Percentiles rank a stretch among this genome's conserved stretches.
These are phyloP conservation scores for Phlogophora meticulosa DNA, from an alignment of 2,888 invertebrate species.

Conservation along the genomic window DNA sequence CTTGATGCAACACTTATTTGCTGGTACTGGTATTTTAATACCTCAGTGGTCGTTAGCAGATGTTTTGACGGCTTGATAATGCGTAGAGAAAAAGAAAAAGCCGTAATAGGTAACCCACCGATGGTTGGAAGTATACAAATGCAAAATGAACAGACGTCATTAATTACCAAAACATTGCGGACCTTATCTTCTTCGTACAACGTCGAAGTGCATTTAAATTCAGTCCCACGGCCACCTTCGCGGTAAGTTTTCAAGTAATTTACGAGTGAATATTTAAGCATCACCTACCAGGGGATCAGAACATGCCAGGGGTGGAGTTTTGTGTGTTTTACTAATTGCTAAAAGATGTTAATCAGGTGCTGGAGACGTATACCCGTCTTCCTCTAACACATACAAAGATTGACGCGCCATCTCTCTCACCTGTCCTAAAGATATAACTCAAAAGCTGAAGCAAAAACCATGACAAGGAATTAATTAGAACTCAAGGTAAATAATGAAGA, in stretches of 20 bases:
- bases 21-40: too few species aligned
- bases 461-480: constrained; percentile 91
- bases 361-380: constrained; percentile 79
- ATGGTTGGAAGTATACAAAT: not conserved
- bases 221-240: constrained; percentile 83
- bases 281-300: constrained; percentile 90
- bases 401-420: constrained; percentile 73
- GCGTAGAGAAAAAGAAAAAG: not conserved
- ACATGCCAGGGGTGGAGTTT: constrained; percentile 92
- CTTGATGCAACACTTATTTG: too few species aligned
- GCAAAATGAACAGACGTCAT: constrained; percentile 49
- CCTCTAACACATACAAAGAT: constrained; percentile 59
- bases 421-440: constrained; percentile 86
- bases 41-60: too few species aligned
- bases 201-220: constrained; percentile 86
- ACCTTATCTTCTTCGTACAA: constrained; percentile 81
- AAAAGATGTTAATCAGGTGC: constrained; percentile 92
- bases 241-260: constrained; percentile 90
- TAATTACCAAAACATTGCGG: constrained; percentile 71
- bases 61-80: too few species aligned
- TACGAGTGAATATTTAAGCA: constrained; percentile 90
- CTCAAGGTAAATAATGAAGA: constrained; percentile 91
- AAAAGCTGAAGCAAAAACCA: constrained; percentile 91
- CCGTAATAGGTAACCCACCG: not conserved
- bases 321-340: constrained; percentile 92